Evolutionary conservation across 1,140 invertebrate genomes (phyloP), one percentile per base, ranked within the genome.

Genomic region (Pseudachorutes palmiensis): DNA sequence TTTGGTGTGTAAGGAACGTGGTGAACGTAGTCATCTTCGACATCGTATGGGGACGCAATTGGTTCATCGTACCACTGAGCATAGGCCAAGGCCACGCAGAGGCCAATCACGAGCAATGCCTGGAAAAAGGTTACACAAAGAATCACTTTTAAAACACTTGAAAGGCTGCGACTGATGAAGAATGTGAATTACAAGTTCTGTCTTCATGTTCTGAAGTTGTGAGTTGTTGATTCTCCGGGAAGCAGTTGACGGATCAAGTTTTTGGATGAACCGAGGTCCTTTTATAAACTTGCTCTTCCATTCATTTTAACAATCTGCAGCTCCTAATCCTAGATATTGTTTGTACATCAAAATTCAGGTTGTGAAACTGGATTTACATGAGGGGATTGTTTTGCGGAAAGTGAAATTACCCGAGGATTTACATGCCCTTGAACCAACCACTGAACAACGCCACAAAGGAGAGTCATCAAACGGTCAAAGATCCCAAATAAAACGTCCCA

Each of bases 381-480:
- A n/a, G 9, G 5, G 12, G 9, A 16, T 12, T 14, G 12, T 12
- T 26, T 55, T 9, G 5, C 12, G 12, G 12, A 3, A 5, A 24
- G 12, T 26, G 14, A 5, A 5, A 19, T 26, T 55, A 26, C 12
- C 24, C 14, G 9, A 22, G 51, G 51, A 24, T 55, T 22, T 55
- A 24, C 51, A 12, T 26, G 51, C 51, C 51, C 51, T 55, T 55
- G 51, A 55, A 55, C 51, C 51, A 55, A 55, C 12, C 51, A 12
- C 19, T 19, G 19, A 55, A 14, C 12, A 26, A 55, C 24, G n/a
- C n/a, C 24, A 55, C 51, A 55, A 55, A 55, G 12, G 14, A 55
- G 9, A 5, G 12, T 24, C 51, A 55, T 55, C 51, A 55, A 16
- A 5, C 51, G 51, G 51, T 55, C 51, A 55, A 26, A 55, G 51